A percentile compares a stretch with the other conserved stretches of the same genome.
Conservation (phyloP, 2,797 vertebrate species). For the Sparidentex hasta region DNA sequence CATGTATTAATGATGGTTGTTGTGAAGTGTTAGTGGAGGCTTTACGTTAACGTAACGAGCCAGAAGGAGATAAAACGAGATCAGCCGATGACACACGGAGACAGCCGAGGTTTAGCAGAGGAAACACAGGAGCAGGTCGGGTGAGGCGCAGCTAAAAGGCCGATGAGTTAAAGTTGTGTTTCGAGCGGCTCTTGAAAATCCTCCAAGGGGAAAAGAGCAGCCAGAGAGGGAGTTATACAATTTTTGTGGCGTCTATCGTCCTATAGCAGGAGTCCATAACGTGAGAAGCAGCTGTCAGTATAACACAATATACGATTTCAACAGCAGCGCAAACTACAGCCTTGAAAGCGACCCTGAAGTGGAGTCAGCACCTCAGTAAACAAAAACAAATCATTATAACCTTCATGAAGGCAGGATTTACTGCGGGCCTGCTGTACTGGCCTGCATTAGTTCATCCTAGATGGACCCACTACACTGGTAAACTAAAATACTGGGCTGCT, state of each 20-base stretch:
- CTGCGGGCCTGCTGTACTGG: neutral
- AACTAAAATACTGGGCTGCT: neutral
- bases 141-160: neutral
- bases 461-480: neutral
- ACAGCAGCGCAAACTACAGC: neutral
- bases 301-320: neutral
- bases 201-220: neutral
- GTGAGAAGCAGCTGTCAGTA: conserved; percentile 2
- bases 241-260: neutral
- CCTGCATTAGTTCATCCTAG: neutral
- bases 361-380: neutral
- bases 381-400: neutral
- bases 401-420: neutral
- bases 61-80: neutral
- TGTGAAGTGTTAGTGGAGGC: neutral
- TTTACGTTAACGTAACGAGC: neutral
- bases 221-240: neutral
- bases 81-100: neutral
- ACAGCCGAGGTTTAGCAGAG: neutral
- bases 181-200: conserved; percentile 1
- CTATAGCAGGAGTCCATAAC: neutral
- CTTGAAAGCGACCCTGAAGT: neutral
- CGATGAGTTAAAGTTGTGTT: neutral
- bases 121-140: neutral
- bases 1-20: too few relatives aligned